Base-by-base conservation (phyloP, 2,113 vertebrate genomes). In the Mormoops blainvillei region DNA sequence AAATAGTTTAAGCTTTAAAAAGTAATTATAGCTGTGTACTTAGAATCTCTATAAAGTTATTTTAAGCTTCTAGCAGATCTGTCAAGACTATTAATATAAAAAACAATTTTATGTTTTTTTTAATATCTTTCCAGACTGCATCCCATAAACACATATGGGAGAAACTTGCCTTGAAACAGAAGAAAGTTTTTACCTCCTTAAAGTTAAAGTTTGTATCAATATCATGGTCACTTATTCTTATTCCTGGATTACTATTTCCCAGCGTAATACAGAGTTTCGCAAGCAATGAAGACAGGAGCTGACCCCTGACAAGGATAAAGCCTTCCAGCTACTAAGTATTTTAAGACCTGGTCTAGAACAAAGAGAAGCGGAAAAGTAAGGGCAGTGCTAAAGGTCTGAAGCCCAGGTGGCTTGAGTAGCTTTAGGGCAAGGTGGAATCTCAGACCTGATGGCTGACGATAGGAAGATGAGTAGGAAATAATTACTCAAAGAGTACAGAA, bases 1-100 rank as follows among this genome's bases (percentile, higher is more conserved):
- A 96, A 95, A 84, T 68, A 91, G 26, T 68, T 71, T 77, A 65
- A 63, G 70, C 70, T 88, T 91, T 97, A 89, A 95, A 94, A 96
- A 97, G 96, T 86, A 97, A 97, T 83, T 61, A 52, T 61, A 61
- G 74, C 18, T 94, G 4, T 81, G 50, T 86, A 89, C 68, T 93
- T 96, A 71, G 78, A 86, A 71, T 91, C 65, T 58, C 63, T 93
- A 61, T 87, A 91, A 83, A 86, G 41, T 74, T 96, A 87, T 91
- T 91, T 96, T 93, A 91, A 80, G 31, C 26, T 80, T 43, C 71
- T 61, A 76, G 87, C 65, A 65, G 20, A 95, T 80, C 81, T 61
- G 10, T 31, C 52, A 77, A 91, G 71, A 38, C 78, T 82, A 93
- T 84, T 85, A 80, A 95, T 48, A 83, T 94, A 61, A 77, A 94